phyloP scores from a whole-genome alignment of 2,113 vertebrate genomes.

The Piprites chloris region DNA sequence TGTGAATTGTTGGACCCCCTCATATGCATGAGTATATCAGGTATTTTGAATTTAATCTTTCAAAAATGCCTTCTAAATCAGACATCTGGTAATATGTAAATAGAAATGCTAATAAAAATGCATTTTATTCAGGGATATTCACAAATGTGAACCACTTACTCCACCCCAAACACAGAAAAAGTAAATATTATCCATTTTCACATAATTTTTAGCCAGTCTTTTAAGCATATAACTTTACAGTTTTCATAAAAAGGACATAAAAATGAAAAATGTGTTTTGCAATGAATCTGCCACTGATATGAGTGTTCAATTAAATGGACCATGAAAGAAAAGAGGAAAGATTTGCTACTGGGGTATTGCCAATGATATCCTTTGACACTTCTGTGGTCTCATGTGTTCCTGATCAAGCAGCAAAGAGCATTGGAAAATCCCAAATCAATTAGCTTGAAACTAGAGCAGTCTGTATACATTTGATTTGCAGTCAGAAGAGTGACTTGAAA shows the following conservation, averaged over 20 bases:
- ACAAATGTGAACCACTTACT: not conserved
- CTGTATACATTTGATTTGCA: slow-evolving; percentile 26
- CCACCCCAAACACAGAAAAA: slow-evolving; percentile 27
- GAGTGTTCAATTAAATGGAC: slow-evolving; percentile 54
- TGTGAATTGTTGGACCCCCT: not conserved
- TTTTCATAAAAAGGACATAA: slow-evolving; percentile 50
- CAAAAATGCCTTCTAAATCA: not conserved
- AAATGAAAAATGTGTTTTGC: slow-evolving; percentile 67
- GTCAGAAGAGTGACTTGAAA: slow-evolving; percentile 53
- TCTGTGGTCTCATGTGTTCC: slow-evolving; percentile 59
- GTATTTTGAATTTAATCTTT: not conserved
- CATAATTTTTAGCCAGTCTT: slow-evolving; percentile 32
- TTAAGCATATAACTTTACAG: slow-evolving; percentile 60
- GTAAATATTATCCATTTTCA: slow-evolving; percentile 58
- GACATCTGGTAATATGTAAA: slow-evolving; percentile 42
- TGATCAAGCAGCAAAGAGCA: slow-evolving; percentile 53
- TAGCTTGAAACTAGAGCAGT: slow-evolving; percentile 53
- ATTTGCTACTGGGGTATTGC: slow-evolving; percentile 58
- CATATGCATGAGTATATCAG: not conserved
- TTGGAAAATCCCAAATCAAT: slow-evolving; percentile 54
- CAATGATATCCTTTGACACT: slow-evolving; percentile 50
- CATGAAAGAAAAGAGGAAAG: slow-evolving; percentile 40
- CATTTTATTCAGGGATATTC: not conserved
- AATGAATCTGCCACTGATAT: slow-evolving; percentile 62
- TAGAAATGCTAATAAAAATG: slow-evolving; percentile 55